Base-by-base conservation (phyloP, 1,140 invertebrate genomes). In the Drosophila jambulina region DNA sequence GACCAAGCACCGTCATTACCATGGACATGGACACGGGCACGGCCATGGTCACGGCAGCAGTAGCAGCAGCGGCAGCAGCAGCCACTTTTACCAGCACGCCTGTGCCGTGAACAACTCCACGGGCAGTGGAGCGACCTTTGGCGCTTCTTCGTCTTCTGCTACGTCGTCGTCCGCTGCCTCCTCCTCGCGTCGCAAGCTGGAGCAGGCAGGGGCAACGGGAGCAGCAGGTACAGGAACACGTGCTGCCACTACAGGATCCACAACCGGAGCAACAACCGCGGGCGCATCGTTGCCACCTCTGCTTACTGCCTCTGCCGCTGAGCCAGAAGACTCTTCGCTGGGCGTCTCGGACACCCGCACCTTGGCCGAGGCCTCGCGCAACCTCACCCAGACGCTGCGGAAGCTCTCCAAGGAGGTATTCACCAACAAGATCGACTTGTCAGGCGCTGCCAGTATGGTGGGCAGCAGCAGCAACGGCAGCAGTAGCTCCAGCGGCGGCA, bases 361-460 rank as follows among this genome's bases (percentile, higher is more conserved):
- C 10, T 94, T 98, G 4, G 96, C 97, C 42, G 97, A 98, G 91
- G 97, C 97, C 0, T 98, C 97, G 9, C 95, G 97, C 64, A 98
- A 98, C 93, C 94, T 98, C 23, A 98, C 97, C 42, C 97, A 98
- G 92, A 98, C 98, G 23, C 93, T 99, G 19, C 96, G 97, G 90
- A 97, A 98, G 93, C 94, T 99, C 53, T 98, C 97, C 21, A 97
- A 97, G 75, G 97, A 98, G 94, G 97, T 98, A 57, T 94, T 97
- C 72, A 96, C 95, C 71, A 95, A 94, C 62, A 95, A 94, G 80
- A 94, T 94, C 70, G 94, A 95, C 91, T 82, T 94, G 67, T 93
- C 93, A 63, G 81, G 83, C 10, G 75, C 46, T 27, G 46, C 75
- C 38, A 54, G 49, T n/a, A 51, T 63, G 12, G 32, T 65, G 13